phyloP scores from a whole-genome alignment of 2,113 vertebrate genomes.

The Trachemys scripta region DNA sequence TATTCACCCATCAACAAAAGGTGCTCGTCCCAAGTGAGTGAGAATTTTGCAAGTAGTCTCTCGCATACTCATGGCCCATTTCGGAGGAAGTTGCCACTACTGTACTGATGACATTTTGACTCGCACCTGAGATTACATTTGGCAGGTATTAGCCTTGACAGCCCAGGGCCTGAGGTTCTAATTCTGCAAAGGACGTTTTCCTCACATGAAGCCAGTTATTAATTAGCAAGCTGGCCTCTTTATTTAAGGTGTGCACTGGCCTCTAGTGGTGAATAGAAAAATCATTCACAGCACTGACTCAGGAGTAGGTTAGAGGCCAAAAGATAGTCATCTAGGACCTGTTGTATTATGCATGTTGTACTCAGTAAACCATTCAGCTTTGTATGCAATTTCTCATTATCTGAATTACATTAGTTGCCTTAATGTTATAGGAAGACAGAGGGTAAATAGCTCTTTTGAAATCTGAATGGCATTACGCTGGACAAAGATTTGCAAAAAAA shows the following conservation, averaged over 20 bases:
- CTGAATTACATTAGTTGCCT: not conserved
- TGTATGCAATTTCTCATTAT: not conserved
- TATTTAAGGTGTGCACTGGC: constrained; percentile 60
- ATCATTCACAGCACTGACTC: not conserved
- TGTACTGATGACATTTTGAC: not conserved
- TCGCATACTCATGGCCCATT: rapidly evolving
- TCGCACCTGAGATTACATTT: not conserved
- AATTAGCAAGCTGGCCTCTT: rapidly evolving
- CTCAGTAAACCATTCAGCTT: not conserved
- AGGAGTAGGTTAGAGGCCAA: not conserved
- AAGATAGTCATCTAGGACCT: not conserved
- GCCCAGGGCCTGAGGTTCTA: not conserved
- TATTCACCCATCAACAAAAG: rapidly evolving
- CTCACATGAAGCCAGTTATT: not conserved
- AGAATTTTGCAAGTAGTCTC: not conserved
- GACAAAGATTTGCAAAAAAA: not conserved
- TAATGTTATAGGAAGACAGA: not conserved
- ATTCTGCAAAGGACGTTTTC: rapidly evolving
- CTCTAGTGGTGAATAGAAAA: constrained; percentile 62
- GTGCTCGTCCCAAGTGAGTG: rapidly evolving
- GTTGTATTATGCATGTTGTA: rapidly evolving
- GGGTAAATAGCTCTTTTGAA: not conserved
- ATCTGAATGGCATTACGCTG: rapidly evolving
- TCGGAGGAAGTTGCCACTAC: not conserved
- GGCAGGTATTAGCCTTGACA: not conserved